phyloP scores from a whole-genome alignment of 2,888 invertebrate species.

The Nymphalis urticae region DNA sequence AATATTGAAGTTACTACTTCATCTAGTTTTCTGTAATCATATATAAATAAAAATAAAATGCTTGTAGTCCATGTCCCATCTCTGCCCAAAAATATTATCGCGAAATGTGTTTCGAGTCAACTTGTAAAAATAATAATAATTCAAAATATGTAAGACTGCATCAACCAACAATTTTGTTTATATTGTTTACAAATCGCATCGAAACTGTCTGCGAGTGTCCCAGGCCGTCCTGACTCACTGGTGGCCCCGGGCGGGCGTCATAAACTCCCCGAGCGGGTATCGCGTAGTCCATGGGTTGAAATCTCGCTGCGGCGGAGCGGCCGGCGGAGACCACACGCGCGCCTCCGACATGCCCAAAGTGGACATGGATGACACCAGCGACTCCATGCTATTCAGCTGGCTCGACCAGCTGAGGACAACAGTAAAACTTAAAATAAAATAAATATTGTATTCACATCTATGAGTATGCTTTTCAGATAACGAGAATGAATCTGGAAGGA shows the following conservation, averaged over 20 bases:
- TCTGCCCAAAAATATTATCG: neutral
- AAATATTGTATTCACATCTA: too few species aligned
- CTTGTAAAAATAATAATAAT: neutral
- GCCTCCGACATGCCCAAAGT: conserved; percentile 48
- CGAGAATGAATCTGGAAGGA: too few species aligned
- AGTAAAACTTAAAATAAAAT: neutral
- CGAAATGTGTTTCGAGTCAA: neutral
- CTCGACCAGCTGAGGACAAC: conserved; percentile 34
- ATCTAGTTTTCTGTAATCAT: neutral
- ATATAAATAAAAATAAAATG: conserved; percentile 1
- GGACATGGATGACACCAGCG: conserved; percentile 56
- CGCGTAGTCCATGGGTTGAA: conserved; percentile 74
- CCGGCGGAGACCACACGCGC: conserved; percentile 46
- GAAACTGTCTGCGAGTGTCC: neutral
- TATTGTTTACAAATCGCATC: conserved; percentile 3
- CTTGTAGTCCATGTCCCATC: neutral
- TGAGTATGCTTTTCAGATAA: too few species aligned
- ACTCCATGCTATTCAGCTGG: conserved; percentile 47
- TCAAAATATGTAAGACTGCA: neutral
- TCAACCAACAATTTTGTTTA: neutral
- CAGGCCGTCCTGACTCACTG: conserved; percentile 30
- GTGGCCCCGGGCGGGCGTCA: conserved; percentile 45
- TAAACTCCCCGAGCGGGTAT: conserved; percentile 68
- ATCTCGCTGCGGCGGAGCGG: conserved; percentile 49
- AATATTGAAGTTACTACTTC: conserved; percentile 22